Base-by-base conservation (phyloP, 2,797 vertebrate species). In the Mastacembelus armatus region DNA sequence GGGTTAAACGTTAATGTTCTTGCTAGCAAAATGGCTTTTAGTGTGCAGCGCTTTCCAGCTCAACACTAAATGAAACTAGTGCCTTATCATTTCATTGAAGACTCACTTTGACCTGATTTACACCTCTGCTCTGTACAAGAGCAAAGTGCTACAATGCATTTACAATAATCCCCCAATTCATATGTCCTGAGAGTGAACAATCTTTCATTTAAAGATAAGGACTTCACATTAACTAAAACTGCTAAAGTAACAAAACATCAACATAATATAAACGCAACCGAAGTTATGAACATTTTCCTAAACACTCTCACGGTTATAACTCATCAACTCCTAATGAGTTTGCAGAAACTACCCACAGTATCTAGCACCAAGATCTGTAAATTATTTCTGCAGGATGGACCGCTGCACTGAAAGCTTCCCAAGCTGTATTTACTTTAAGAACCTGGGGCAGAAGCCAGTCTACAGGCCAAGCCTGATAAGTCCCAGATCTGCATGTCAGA, bases 401-500 rank as follows among this genome's bases (percentile, higher is more conserved):
- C 21, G 7, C 30, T 45, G 76, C 60, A 52, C 58, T 29, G 32
- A 78, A 35, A 60, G 50, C 54, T 74, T 83, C 78, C 61, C 56
- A 60, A 68, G 66, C 51, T 24, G 56, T 81, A 43, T 88, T 86
- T 82, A 88, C 83, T 81, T 77, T 71, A 63, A 72, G 40, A 86
- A 80, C 74, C 63, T 48, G 26, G 52, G 76, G 71, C 48, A 38
- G 47, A 56, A 65, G 69, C 44, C 47, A 43, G 74, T 69, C 72
- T 72, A 70, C 33, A 2, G 77, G 71, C 60, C 51, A 22, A 48
- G 61, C 66, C 79, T 85, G 89, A 88, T 85, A 78, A 74, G 56
- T 78, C 74, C 72, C 78, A 88, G 83, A 86, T 87, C 67, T 83
- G 78, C 63, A 78, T 51, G 80, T 84, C 74, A 77, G 49, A 61